phyloP scores from a whole-genome alignment of 2,888 invertebrate genomes.

The Mermis nigrescens region DNA sequence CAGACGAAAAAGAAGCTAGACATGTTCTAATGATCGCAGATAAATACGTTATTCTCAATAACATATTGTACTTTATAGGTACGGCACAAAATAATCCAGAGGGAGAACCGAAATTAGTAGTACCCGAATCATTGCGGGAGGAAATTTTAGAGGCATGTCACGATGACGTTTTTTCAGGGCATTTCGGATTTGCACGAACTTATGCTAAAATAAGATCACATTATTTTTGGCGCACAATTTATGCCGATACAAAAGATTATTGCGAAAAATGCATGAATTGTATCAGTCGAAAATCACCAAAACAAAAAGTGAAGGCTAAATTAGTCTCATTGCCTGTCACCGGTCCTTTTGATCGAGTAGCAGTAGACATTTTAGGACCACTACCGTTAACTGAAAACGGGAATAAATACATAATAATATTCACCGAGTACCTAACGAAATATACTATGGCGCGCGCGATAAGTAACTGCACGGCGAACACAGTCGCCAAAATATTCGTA shows the following conservation, averaged over 20 bases:
- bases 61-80: not conserved
- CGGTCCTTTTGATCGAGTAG: not conserved
- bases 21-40: no score
- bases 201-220: not conserved
- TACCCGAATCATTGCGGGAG: not conserved
- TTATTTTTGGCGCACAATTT: not conserved
- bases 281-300: not conserved
- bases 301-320: not conserved
- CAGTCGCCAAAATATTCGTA: not conserved
- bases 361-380: not conserved
- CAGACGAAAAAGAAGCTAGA: no score
- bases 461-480: not conserved
- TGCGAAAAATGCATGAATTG: not conserved
- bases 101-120: no score
- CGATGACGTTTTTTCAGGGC: no score
- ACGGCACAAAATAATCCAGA: no score
- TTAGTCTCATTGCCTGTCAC: not conserved
- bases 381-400: not conserved
- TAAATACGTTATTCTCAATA: no score
- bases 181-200: not conserved
- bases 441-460: not conserved
- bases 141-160: not conserved
- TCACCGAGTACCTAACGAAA: constrained; percentile 4
- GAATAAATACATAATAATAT: constrained; percentile 7
- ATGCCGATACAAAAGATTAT: not conserved